A percentile compares a stretch with the other conserved stretches of the same genome.
Conservation (phyloP, 2,888 invertebrate genomes). For the Xestia rhomboidea region DNA sequence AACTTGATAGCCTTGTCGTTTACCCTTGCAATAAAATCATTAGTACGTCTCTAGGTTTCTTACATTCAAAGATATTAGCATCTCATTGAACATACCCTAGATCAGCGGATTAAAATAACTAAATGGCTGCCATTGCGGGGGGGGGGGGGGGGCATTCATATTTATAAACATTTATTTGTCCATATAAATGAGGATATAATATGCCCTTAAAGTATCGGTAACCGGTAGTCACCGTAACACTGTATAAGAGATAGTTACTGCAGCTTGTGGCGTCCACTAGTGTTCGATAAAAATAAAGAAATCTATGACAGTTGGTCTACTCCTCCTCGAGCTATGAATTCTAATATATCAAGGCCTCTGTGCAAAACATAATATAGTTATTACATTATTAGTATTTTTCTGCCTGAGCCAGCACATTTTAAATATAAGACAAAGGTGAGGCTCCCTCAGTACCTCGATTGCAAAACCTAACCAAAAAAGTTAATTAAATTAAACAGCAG, state of each 20-base stretch:
- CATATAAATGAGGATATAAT: not conserved
- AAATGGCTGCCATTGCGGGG: not conserved
- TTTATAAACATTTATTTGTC: too few species aligned
- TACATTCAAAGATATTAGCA: not conserved
- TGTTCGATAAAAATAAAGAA: not conserved
- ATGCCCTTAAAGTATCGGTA: not conserved
- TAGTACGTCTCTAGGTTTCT: not conserved
- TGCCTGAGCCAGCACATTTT: not conserved
- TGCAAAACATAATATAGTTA: not conserved
- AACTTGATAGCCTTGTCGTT: not conserved
- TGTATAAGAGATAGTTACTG: not conserved
- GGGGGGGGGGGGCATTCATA: too few species aligned
- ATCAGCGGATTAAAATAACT: not conserved
- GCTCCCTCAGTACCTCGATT: not conserved
- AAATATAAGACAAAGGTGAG: too few species aligned
- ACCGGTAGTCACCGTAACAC: not conserved
- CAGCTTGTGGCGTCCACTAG: not conserved
- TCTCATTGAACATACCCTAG: not conserved
- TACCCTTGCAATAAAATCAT: not conserved
- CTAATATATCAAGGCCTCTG: not conserved
- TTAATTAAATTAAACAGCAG: not conserved
- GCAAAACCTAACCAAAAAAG: not conserved
- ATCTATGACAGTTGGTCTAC: not conserved
- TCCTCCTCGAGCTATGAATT: conserved; percentile 14
- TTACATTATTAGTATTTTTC: not conserved